These are phyloP conservation scores for Trochalopteron elliotii DNA, from an alignment of 2,113 vertebrate genomes.

Conservation along the genomic window DNA sequence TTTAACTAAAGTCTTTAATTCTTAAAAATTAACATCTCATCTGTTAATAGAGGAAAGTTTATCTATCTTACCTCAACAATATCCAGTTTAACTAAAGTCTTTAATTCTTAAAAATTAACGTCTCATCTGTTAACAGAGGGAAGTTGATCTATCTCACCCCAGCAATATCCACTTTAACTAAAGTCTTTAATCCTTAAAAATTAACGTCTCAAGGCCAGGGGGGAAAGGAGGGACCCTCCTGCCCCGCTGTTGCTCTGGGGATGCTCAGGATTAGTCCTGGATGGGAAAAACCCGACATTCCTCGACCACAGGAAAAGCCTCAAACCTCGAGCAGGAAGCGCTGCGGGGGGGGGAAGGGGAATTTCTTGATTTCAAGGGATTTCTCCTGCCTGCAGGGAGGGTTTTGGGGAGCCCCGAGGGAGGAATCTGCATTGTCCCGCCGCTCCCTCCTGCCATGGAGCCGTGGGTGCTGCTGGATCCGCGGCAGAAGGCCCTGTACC, in stretches of 20 bases:
- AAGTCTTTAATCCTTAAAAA: no score
- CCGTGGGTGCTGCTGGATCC: background rate
- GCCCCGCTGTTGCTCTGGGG: background rate
- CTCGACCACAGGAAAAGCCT: background rate
- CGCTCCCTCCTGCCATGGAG: background rate
- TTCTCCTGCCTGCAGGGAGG: background rate
- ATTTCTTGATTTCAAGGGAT: background rate
- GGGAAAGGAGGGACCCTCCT: background rate
- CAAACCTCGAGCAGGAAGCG: background rate
- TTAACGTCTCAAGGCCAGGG: no score
- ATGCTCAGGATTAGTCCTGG: background rate
- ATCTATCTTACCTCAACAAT: no score
- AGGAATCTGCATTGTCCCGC: accelerated
- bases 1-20: no score
- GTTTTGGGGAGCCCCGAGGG: background rate
- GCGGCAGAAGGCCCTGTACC: background rate
- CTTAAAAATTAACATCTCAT: no score
- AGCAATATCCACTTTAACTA: no score
- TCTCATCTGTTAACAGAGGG: no score
- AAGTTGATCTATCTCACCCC: no score
- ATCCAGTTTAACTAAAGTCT: no score
- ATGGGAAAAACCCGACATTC: accelerated
- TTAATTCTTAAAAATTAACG: no score
- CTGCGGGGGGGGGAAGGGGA: no score
- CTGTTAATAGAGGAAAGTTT: no score